A percentile compares a stretch with the other conserved stretches of the same genome.
phyloP scores from a whole-genome alignment of 1,140 invertebrate species.

The Drosophila navojoa region DNA sequence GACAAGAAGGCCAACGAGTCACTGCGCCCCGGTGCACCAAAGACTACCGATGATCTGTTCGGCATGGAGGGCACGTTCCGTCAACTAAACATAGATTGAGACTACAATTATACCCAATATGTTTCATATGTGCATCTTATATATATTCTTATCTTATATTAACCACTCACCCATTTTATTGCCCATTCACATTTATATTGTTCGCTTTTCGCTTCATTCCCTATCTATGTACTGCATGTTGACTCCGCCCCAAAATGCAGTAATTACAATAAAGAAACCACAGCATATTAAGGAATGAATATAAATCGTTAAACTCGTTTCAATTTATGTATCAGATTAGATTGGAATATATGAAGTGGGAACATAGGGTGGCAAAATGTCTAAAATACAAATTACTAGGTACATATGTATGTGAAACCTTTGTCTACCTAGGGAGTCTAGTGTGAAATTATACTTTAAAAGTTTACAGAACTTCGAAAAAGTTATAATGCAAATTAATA shows the following conservation, averaged over 20 bases:
- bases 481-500: neutral
- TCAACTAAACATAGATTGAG: slow-evolving; percentile 90
- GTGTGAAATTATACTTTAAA: neutral
- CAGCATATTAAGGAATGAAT: slow-evolving; percentile 69
- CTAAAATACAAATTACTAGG: no score
- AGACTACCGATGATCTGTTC: slow-evolving; percentile 91
- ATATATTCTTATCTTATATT: slow-evolving; percentile 47
- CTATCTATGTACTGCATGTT: slow-evolving; percentile 50
- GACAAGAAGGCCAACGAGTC: slow-evolving; percentile 89
- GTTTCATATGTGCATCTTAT: slow-evolving; percentile 36
- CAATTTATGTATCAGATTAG: neutral
- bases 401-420: no score
- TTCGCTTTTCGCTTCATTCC: slow-evolving; percentile 71
- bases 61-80: slow-evolving; percentile 93
- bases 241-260: slow-evolving; percentile 42
- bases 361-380: neutral
- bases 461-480: neutral
- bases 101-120: slow-evolving; percentile 24
- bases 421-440: no score
- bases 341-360: no score
- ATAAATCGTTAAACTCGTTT: slow-evolving; percentile 31
- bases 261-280: slow-evolving; percentile 67
- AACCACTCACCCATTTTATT: slow-evolving; percentile 56
- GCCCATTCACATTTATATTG: slow-evolving; percentile 47
- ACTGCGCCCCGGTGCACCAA: slow-evolving; percentile 90